A percentile compares a stretch with the other conserved stretches of the same genome.
Conservation (phyloP, 2,888 invertebrate species). For the Agriopis leucophaearia region DNA sequence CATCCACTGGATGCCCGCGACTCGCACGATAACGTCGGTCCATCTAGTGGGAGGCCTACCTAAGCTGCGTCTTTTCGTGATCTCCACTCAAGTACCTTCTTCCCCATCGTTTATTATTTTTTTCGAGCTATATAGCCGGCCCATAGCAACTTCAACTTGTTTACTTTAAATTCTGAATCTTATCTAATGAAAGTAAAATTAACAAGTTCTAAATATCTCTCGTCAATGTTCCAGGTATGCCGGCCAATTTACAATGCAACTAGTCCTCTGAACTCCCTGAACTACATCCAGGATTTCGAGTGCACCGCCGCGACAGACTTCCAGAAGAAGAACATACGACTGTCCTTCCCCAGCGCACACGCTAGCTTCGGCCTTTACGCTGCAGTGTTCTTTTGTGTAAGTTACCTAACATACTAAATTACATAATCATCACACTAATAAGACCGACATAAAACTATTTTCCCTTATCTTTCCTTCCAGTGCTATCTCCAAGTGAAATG, state of each 20-base stretch:
- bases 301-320: conserved; percentile 60
- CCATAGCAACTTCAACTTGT: no score
- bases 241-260: conserved; percentile 86
- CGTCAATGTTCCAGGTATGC: conserved; percentile 83
- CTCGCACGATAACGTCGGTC: no score
- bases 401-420: conserved; percentile 53
- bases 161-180: no score
- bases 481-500: conserved; percentile 92
- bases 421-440: no score
- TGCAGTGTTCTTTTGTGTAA: conserved; percentile 91
- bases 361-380: conserved; percentile 82
- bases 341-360: conserved; percentile 84
- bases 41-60: no score
- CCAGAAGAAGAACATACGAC: conserved; percentile 85
- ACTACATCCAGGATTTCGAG: conserved; percentile 77
- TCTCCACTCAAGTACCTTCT: no score
- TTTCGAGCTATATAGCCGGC: no score
- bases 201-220: no score
- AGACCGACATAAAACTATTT: background rate
- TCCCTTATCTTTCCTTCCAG: conserved; percentile 71
- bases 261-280: conserved; percentile 69
- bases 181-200: no score
- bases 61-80: no score
- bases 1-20: no score
- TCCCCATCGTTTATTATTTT: no score